Evolutionary conservation across 2,888 invertebrate species (phyloP).

Genomic region (Caenorhabditis sp.): DNA sequence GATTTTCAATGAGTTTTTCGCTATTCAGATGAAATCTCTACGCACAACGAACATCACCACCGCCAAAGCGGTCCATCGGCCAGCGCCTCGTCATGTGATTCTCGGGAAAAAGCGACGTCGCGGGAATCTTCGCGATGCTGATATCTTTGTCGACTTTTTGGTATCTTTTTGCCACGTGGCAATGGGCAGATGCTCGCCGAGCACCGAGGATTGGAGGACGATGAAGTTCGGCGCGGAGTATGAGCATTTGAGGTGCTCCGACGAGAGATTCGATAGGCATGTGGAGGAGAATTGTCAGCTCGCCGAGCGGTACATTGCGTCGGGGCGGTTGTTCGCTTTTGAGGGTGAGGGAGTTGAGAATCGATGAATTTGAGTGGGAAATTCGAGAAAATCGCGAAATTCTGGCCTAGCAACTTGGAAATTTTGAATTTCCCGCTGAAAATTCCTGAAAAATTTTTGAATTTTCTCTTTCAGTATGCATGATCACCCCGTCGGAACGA

Average conservation of each 20-base stretch:
- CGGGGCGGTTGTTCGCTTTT: conserved; percentile 28
- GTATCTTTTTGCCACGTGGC: conserved; percentile 48
- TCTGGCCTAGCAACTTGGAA: not conserved
- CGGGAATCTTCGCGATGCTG: conserved; percentile 24
- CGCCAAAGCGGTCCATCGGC: not conserved
- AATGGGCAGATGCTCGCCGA: conserved; percentile 49
- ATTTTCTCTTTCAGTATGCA: conserved; percentile 30
- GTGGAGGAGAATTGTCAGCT: conserved; percentile 42
- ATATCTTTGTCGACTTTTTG: conserved; percentile 53
- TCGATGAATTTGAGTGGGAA: not conserved
- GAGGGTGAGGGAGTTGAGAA: conserved; percentile 24
- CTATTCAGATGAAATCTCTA: conserved; percentile 13
- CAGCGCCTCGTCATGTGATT: conserved; percentile 43
- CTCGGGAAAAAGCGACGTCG: conserved; percentile 35
- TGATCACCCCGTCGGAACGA: conserved; percentile 28
- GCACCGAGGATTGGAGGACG: conserved; percentile 16
- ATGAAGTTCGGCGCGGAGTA: conserved; percentile 31
- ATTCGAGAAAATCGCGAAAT: conserved; percentile 1
- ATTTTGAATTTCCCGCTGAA: not conserved
- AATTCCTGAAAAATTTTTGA: no score
- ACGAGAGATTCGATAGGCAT: conserved; percentile 16
- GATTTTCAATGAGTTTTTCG: not conserved
- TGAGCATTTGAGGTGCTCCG: conserved; percentile 37
- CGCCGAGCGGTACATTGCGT: conserved; percentile 31
- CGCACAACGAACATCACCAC: conserved; percentile 27